These are phyloP conservation scores for Hucho hucho DNA, from an alignment of 2,113 vertebrate species.

Conservation along the genomic window DNA sequence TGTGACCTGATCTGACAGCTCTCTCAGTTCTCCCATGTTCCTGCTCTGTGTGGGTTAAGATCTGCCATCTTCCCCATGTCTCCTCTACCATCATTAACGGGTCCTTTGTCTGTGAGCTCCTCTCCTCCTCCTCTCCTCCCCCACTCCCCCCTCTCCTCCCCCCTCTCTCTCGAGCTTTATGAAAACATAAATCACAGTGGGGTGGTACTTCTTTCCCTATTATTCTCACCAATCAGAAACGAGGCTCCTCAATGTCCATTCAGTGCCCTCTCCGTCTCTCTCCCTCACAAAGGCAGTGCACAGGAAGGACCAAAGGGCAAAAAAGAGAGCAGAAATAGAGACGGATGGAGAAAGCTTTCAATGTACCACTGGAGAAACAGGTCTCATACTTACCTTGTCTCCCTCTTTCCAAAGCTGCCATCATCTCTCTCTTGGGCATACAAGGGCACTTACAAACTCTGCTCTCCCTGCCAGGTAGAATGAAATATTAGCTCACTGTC, in stretches of 20 bases:
- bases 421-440: neutral
- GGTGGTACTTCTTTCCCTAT: neutral
- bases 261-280: slow-evolving; percentile 13
- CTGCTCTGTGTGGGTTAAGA: slow-evolving; percentile 1
- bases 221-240: neutral
- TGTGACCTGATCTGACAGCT: slow-evolving; percentile 2
- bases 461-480: neutral
- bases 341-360: slow-evolving; percentile 3
- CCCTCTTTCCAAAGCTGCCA: neutral
- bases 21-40: slow-evolving; percentile 3
- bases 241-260: slow-evolving; percentile 1
- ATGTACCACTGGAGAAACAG: slow-evolving; percentile 1
- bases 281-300: slow-evolving; percentile 16
- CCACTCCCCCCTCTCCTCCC: neutral
- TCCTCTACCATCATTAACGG: neutral
- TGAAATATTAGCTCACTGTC: slow-evolving; percentile 10
- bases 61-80: slow-evolving; percentile 1
- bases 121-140: slow-evolving; percentile 1
- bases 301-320: slow-evolving; percentile 3
- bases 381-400: slow-evolving; percentile 1
- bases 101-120: neutral
- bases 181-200: neutral
- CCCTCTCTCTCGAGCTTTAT: neutral
- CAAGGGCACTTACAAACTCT: neutral
- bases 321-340: neutral